Percentiles rank a stretch among this genome's conserved stretches.
Conservation (phyloP, 2,888 invertebrate genomes). For the Acanthacorydalis orientalis region DNA sequence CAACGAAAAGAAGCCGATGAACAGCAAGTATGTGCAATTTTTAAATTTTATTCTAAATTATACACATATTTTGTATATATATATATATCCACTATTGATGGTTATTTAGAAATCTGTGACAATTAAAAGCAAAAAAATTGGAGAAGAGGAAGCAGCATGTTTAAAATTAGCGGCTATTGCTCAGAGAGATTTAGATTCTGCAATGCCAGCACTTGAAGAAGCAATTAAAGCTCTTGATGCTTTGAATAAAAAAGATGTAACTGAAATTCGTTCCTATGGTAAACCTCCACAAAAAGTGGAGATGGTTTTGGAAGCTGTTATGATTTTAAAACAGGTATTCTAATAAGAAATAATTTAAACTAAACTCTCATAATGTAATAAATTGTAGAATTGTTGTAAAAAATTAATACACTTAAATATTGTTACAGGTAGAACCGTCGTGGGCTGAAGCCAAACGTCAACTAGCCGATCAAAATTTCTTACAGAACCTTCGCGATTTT, state of each 20-base stretch:
- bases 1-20: constrained; percentile 74
- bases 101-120: constrained; percentile 48
- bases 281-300: constrained; percentile 77
- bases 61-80: neutral
- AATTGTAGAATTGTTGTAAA: neutral
- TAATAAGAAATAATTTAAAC: constrained; percentile 8
- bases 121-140: constrained; percentile 53
- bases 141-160: constrained; percentile 65
- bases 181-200: constrained; percentile 65
- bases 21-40: constrained; percentile 29
- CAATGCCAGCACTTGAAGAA: constrained; percentile 75
- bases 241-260: constrained; percentile 71
- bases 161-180: constrained; percentile 68
- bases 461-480: constrained; percentile 64
- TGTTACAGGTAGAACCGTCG: constrained; percentile 47
- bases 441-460: constrained; percentile 82
- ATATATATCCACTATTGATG: too few species aligned
- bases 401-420: neutral
- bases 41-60: neutral
- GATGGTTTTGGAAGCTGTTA: constrained; percentile 79
- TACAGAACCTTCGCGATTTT: constrained; percentile 63
- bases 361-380: neutral
- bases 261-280: constrained; percentile 80
- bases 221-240: constrained; percentile 65
- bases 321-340: constrained; percentile 53